A percentile compares a stretch with the other conserved stretches of the same genome.
These are phyloP conservation scores for Drosophila nigricruria DNA, from an alignment of 2,888 invertebrate species.

Conservation along the genomic window DNA sequence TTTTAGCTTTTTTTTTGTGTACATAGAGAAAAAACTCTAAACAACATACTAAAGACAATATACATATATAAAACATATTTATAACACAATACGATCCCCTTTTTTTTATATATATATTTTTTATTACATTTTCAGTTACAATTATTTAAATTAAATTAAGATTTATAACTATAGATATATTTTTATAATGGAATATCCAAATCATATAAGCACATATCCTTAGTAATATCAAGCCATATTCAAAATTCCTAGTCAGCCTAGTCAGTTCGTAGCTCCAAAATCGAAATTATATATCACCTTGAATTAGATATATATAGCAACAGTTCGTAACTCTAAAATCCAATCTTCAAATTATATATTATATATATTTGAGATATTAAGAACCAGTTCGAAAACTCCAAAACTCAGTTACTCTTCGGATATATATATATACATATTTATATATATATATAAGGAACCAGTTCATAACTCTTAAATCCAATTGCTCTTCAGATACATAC, in stretches of 20 bases:
- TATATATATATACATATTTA: too few relatives aligned
- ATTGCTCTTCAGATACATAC: not conserved
- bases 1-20: not conserved
- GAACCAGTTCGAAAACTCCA: not conserved
- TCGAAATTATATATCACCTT: not conserved
- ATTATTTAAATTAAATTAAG: not conserved
- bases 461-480: not conserved
- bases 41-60: not conserved
- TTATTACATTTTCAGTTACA: not conserved
- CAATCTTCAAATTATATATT: not conserved
- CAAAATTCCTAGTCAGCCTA: not conserved
- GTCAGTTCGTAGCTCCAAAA: not conserved
- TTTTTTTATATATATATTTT: not conserved
- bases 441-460: not conserved
- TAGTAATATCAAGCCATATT: not conserved
- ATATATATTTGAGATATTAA: too few relatives aligned
- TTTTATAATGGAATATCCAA: not conserved
- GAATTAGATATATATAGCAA: not conserved
- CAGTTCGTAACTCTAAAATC: not conserved
- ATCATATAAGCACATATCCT: not conserved
- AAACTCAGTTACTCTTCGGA: not conserved
- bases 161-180: too few relatives aligned
- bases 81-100: not conserved
- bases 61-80: constrained; percentile 3
- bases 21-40: not conserved